Percentiles rank a stretch among this genome's conserved stretches.
Conservation (phyloP, 1,140 invertebrate species). For the Helicoverpa armigera region DNA sequence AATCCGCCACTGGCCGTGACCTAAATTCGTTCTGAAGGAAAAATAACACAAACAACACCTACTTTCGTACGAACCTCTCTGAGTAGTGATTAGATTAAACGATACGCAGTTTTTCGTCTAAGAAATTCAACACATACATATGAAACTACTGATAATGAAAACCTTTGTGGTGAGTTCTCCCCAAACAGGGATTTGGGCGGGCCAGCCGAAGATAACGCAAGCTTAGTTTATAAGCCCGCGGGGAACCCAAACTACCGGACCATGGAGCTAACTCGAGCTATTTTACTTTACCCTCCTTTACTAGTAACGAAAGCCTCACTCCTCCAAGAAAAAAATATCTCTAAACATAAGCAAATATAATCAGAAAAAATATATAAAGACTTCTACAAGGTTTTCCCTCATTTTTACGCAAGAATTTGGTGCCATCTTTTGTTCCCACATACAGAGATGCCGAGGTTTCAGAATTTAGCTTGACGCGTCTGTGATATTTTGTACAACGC, state of each 20-base stretch:
- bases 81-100: too few species aligned
- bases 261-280: conserved; percentile 26
- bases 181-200: conserved; percentile 20
- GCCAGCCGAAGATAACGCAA: conserved; percentile 28
- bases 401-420: too few species aligned
- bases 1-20: too few species aligned
- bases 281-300: conserved; percentile 26
- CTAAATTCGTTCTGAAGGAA: not conserved
- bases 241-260: conserved; percentile 33
- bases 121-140: not conserved
- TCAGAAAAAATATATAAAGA: not conserved
- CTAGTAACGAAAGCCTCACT: conserved; percentile 15
- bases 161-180: not conserved
- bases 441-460: too few species aligned
- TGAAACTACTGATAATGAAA: conserved; percentile 34
- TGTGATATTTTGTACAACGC: too few species aligned
- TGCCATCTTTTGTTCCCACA: too few species aligned
- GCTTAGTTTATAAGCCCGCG: conserved; percentile 42
- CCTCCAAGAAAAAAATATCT: conserved; percentile 20
- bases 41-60: too few species aligned
- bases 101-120: not conserved
- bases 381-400: not conserved
- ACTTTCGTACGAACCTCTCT: too few species aligned
- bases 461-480: too few species aligned
- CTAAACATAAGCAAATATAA: not conserved